A percentile compares a stretch with the other conserved stretches of the same genome.
These are phyloP conservation scores for Parelbella ahira DNA, from an alignment of 2,888 invertebrate species.

Conservation along the genomic window DNA sequence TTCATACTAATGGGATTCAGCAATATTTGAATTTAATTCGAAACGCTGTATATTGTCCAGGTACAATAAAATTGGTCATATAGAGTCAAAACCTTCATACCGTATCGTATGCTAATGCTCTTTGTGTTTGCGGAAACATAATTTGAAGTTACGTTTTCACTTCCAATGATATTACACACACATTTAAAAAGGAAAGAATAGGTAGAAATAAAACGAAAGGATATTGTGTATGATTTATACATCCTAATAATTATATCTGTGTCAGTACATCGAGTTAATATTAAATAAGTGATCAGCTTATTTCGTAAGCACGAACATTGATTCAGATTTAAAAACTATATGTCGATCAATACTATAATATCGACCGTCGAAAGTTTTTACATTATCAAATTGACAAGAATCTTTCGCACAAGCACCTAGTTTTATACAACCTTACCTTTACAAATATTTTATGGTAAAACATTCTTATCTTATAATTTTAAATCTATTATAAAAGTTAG, in stretches of 20 bases:
- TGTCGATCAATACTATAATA: constrained; percentile 36
- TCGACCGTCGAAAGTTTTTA: constrained; percentile 50
- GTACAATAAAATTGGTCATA: too few species aligned
- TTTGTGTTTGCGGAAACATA: too few species aligned
- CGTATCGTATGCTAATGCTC: too few species aligned
- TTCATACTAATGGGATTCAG: too few species aligned
- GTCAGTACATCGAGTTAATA: constrained; percentile 73
- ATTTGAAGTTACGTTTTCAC: too few species aligned
- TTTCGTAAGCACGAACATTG: constrained; percentile 62
- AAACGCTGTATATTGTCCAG: too few species aligned
- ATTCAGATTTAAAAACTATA: constrained; percentile 46
- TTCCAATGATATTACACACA: too few species aligned
- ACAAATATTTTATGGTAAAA: constrained; percentile 29
- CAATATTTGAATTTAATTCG: too few species aligned
- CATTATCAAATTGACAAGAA: constrained; percentile 72
- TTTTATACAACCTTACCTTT: constrained; percentile 72
- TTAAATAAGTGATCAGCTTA: constrained; percentile 64
- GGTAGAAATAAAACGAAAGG: constrained; percentile 30
- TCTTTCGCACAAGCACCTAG: constrained; percentile 76
- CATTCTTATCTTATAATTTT: constrained; percentile 10
- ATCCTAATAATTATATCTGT: constrained; percentile 61
- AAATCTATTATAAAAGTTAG: constrained; percentile 13
- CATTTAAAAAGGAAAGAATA: background rate
- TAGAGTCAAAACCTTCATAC: too few species aligned
- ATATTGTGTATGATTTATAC: constrained; percentile 48